Conservation (phyloP, 2,888 invertebrate species). For the Rhingia campestris region DNA sequence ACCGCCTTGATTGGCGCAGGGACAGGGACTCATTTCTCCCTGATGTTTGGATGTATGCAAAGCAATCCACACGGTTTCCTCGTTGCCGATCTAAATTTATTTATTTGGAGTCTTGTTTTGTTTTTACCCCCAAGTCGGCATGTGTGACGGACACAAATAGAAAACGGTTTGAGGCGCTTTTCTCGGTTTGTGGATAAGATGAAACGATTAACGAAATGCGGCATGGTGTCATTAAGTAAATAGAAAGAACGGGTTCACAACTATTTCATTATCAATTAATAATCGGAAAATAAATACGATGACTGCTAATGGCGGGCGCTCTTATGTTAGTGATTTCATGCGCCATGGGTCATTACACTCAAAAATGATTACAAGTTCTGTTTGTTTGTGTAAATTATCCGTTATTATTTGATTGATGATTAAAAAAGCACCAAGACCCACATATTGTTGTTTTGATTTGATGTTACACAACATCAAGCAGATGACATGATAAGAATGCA, state of each 20-base stretch:
- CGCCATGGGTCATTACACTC: too few species aligned
- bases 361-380: too few species aligned
- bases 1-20: conserved; percentile 20
- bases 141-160: conserved; percentile 34
- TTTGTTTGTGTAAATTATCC: too few species aligned
- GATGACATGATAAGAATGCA: too few species aligned
- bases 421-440: too few species aligned
- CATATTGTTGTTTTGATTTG: too few species aligned
- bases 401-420: too few species aligned
- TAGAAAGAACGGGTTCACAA: conserved; percentile 24
- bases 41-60: conserved; percentile 8
- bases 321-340: background rate
- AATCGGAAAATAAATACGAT: conserved; percentile 38
- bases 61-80: conserved; percentile 29
- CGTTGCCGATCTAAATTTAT: conserved; percentile 38
- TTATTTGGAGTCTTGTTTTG: conserved; percentile 19
- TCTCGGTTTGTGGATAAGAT: conserved; percentile 23
- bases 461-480: too few species aligned
- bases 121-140: background rate
- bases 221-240: conserved; percentile 44
- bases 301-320: conserved; percentile 4
- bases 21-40: background rate
- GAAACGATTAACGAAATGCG: conserved; percentile 29
- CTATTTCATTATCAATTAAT: conserved; percentile 48
- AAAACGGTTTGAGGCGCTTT: conserved; percentile 19